Evolutionary conservation across 2,888 invertebrate species (phyloP).

Genomic region (Synanthedon formicaeformis): DNA sequence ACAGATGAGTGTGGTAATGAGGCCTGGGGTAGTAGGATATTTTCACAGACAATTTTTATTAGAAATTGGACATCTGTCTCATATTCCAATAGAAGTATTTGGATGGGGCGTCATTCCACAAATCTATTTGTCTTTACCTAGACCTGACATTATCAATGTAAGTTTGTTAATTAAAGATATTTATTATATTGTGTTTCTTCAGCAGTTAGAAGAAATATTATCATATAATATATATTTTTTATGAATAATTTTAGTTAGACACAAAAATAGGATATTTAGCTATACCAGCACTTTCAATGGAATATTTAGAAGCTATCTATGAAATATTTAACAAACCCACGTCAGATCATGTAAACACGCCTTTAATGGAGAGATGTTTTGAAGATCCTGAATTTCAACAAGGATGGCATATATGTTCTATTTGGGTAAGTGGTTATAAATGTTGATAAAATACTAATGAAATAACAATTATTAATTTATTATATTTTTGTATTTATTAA

Average conservation of each 20-base stretch:
- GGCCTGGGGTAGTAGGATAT: conserved; percentile 67
- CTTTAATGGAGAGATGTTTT: conserved; percentile 43
- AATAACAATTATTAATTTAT: conserved; percentile 2
- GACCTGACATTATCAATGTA: conserved; percentile 37
- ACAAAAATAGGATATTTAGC: conserved; percentile 58
- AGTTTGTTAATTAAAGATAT: conserved; percentile 13
- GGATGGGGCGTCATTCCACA: conserved; percentile 73
- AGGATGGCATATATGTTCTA: conserved; percentile 52
- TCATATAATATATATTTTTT: conserved; percentile 1
- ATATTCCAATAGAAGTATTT: conserved; percentile 61
- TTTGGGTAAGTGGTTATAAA: conserved; percentile 25
- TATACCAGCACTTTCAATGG: conserved; percentile 43
- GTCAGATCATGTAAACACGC: conserved; percentile 41
- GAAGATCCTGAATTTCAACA: conserved; percentile 41
- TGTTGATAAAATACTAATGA: background rate
- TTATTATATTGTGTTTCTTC: background rate
- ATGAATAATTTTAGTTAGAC: conserved; percentile 23
- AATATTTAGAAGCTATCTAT: conserved; percentile 44
- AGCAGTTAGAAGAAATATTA: background rate
- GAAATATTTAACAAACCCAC: conserved; percentile 32
- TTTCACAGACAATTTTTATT: conserved; percentile 57
- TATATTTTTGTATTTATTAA: conserved; percentile 15
- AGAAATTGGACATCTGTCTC: conserved; percentile 68
- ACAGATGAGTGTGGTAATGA: conserved; percentile 53
- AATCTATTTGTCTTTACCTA: conserved; percentile 61